Conservation (phyloP, 2,797 vertebrate species). For the Tinamus major region DNA sequence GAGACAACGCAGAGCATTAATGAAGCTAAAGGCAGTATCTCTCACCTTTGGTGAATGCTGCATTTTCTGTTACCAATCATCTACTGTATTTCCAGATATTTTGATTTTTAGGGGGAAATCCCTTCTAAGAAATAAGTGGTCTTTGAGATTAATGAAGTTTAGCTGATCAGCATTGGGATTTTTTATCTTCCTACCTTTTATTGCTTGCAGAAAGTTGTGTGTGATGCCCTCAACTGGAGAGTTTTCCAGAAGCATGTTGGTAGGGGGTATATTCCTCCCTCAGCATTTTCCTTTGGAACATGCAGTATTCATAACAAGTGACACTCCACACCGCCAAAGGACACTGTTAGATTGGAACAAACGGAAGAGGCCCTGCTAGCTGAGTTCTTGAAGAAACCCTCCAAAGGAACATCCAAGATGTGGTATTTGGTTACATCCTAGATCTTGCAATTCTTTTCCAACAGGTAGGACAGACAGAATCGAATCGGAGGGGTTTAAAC, state of each 20-base stretch:
- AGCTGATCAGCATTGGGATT: background rate
- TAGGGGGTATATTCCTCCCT: background rate
- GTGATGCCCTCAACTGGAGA: background rate
- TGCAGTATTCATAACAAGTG: fast-evolving
- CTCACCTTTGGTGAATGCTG: background rate
- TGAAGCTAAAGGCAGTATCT: background rate
- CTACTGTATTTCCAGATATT: background rate
- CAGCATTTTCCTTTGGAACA: background rate
- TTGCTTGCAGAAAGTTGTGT: background rate
- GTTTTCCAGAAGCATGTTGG: background rate
- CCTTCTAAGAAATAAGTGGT: background rate
- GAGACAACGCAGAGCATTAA: background rate
- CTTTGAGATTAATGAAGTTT: background rate
- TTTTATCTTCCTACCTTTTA: background rate
- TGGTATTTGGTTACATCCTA: background rate
- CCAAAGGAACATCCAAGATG: background rate
- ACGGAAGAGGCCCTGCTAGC: background rate
- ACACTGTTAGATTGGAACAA: background rate
- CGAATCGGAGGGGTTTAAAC: background rate
- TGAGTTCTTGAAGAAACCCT: background rate
- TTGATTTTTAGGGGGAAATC: background rate
- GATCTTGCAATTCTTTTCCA: background rate
- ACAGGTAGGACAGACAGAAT: background rate
- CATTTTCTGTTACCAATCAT: background rate
- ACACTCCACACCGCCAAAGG: background rate